Evolutionary conservation across 2,113 vertebrate genomes (phyloP).

Genomic region (Emydocephalus ijimae): DNA sequence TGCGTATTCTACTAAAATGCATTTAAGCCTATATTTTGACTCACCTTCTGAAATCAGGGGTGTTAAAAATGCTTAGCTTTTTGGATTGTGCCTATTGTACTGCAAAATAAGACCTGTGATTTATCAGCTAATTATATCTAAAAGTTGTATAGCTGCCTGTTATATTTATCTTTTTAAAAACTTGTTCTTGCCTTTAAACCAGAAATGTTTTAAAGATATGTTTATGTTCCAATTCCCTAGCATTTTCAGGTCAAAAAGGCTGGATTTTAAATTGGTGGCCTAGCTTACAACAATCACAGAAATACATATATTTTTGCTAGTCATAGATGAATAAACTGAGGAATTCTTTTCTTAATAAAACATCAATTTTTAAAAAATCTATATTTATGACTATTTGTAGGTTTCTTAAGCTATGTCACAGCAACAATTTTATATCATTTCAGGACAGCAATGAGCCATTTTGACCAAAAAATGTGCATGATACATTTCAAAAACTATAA

Average conservation of each 20-base stretch:
- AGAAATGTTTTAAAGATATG: not conserved
- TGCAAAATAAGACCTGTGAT: not conserved
- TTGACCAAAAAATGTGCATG: constrained; percentile 35
- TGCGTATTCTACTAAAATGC: not conserved
- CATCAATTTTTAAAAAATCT: constrained; percentile 43
- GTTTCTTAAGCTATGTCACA: constrained; percentile 28
- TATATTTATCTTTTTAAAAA: not conserved
- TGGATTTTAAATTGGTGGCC: constrained; percentile 5
- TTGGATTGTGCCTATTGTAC: not conserved
- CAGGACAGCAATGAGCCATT: constrained; percentile 38
- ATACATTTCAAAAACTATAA: constrained; percentile 40
- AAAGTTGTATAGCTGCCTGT: not conserved
- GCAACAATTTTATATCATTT: constrained; percentile 12
- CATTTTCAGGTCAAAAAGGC: constrained; percentile 22
- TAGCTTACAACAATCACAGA: constrained; percentile 33
- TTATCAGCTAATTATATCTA: not conserved
- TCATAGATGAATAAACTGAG: constrained; percentile 40
- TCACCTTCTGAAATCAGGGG: not conserved
- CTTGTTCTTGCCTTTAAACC: not conserved
- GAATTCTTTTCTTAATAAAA: constrained; percentile 17
- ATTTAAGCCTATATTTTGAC: not conserved
- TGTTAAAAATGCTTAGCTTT: not conserved
- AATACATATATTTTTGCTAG: constrained; percentile 46
- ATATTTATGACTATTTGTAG: constrained; percentile 54
- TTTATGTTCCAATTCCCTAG: not conserved